phyloP scores from a whole-genome alignment of 2,797 vertebrate species.

The Hirundo rustica region DNA sequence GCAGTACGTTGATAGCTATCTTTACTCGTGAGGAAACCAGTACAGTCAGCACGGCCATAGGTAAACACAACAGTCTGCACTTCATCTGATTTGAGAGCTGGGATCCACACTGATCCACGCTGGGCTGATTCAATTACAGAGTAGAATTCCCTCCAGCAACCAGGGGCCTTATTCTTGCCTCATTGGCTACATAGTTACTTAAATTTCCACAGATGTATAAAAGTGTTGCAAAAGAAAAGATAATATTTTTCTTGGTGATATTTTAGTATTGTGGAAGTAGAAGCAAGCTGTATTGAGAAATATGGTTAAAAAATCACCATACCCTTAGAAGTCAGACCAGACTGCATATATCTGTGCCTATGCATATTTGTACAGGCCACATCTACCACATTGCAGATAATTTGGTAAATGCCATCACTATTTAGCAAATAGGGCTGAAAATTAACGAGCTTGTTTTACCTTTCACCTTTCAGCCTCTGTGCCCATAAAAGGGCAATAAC shows the following conservation, averaged over 20 bases:
- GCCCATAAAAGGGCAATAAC: background rate
- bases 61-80: background rate
- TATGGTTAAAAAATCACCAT: background rate
- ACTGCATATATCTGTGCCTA: background rate
- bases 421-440: background rate
- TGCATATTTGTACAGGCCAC: background rate
- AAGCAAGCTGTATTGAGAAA: background rate
- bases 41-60: background rate
- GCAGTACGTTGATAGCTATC: background rate
- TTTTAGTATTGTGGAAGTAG: background rate
- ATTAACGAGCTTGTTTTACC: background rate
- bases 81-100: background rate
- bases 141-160: background rate
- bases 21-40: background rate
- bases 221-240: background rate
- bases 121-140: background rate
- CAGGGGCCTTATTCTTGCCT: background rate
- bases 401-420: background rate
- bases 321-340: background rate
- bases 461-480: background rate
- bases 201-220: background rate
- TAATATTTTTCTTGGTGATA: background rate
- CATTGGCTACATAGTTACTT: background rate
- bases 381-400: background rate
- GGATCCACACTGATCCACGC: background rate